phyloP scores from a whole-genome alignment of 2,888 invertebrate genomes.

The Lasioglossum vierecki region DNA sequence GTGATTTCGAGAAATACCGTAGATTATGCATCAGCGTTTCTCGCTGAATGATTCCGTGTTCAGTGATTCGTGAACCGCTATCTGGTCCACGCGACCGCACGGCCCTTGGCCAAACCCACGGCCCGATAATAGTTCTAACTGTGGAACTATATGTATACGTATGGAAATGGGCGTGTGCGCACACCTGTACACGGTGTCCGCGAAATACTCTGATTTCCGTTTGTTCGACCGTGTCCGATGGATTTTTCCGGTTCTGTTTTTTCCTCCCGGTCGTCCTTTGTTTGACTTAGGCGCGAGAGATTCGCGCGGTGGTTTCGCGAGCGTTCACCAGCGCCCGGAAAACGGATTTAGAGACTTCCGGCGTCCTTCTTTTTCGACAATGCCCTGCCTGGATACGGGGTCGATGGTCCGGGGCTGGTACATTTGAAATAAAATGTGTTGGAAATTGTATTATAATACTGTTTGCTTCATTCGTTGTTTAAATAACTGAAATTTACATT shows the following conservation, averaged over 20 bases:
- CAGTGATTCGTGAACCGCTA: conserved; percentile 69
- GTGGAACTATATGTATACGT: conserved; percentile 41
- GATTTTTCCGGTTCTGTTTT: not conserved
- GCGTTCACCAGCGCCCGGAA: not conserved
- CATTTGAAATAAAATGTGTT: not conserved
- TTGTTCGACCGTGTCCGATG: not conserved
- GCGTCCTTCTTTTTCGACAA: not conserved
- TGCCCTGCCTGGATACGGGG: not conserved
- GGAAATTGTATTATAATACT: not conserved
- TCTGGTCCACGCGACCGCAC: conserved; percentile 70
- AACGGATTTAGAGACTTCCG: not conserved
- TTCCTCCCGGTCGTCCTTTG: not conserved
- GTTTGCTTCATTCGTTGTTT: not conserved
- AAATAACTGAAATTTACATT: not conserved
- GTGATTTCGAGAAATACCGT: conserved; percentile 62
- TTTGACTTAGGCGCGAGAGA: not conserved
- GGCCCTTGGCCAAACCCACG: conserved; percentile 56
- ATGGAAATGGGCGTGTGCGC: conserved; percentile 39
- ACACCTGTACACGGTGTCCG: conserved; percentile 21
- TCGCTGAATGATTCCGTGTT: conserved; percentile 62
- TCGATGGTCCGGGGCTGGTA: not conserved
- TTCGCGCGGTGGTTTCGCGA: not conserved
- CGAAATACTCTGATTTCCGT: conserved; percentile 9
- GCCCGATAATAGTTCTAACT: conserved; percentile 64
- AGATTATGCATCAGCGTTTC: conserved; percentile 69